Conservation (phyloP, 2,113 vertebrate species). For the Phoxinus phoxinus region DNA sequence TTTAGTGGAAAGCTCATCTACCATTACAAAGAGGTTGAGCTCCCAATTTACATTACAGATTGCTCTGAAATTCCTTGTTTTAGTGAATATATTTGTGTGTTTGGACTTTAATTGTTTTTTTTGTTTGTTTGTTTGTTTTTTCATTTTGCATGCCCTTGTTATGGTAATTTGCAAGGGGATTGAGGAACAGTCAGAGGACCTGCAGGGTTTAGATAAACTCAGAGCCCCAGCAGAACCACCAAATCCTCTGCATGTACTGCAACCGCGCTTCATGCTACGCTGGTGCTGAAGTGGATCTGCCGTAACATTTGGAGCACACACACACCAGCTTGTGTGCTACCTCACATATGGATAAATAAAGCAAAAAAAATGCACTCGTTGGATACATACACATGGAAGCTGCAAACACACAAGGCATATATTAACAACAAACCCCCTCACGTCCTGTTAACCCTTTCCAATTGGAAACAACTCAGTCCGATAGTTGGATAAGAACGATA, state of each 20-base stretch:
- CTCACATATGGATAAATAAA: constrained; percentile 28
- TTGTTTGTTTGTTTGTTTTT: neutral
- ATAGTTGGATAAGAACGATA: constrained; percentile 26
- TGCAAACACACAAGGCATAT: neutral
- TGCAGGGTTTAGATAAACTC: constrained; percentile 60
- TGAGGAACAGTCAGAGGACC: constrained; percentile 51
- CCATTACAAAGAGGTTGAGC: constrained; percentile 37
- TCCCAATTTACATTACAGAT: constrained; percentile 31
- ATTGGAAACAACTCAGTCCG: constrained; percentile 27
- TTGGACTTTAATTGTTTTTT: neutral
- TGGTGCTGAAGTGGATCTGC: constrained; percentile 23
- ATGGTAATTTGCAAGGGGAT: constrained; percentile 54
- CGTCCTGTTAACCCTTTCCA: constrained; percentile 32
- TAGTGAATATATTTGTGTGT: constrained; percentile 1
- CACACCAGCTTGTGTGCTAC: neutral
- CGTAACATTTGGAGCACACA: neutral
- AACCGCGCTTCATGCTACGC: constrained; percentile 8
- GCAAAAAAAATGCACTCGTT: neutral
- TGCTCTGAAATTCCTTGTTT: constrained; percentile 16
- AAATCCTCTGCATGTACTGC: constrained; percentile 5
- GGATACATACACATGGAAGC: neutral
- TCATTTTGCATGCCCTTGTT: constrained; percentile 47
- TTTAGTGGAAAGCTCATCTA: neutral
- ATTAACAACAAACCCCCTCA: constrained; percentile 18
- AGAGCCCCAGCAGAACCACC: constrained; percentile 27